phyloP scores from a whole-genome alignment of 2,797 vertebrate genomes.

The Discoglossus pictus region DNA sequence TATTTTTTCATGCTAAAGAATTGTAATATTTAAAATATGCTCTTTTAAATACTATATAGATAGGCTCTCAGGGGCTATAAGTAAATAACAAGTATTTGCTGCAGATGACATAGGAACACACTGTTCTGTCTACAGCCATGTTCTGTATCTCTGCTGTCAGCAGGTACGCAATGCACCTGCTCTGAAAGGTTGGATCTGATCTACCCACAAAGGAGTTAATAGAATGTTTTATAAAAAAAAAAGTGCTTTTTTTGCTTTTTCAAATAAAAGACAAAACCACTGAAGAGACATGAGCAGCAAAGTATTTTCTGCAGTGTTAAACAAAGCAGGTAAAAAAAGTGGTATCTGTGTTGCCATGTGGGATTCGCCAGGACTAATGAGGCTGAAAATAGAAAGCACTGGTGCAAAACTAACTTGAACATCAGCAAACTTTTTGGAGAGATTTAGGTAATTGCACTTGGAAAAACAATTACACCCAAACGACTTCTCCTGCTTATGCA shows the following conservation, averaged over 20 bases:
- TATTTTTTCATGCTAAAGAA: too few relatives aligned
- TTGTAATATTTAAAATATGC: too few relatives aligned
- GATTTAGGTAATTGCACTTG: background rate
- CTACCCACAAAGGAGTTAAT: background rate
- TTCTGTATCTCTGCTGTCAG: too few relatives aligned
- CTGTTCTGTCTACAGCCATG: too few relatives aligned
- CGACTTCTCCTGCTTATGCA: slow-evolving; percentile 10
- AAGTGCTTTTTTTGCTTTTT: slow-evolving; percentile 1
- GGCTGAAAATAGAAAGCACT: slow-evolving; percentile 49
- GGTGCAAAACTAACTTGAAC: slow-evolving; percentile 37
- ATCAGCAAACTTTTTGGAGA: slow-evolving; percentile 38
- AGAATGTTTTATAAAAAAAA: background rate
- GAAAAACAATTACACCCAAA: slow-evolving; percentile 23
- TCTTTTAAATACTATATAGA: too few relatives aligned
- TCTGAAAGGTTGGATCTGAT: background rate
- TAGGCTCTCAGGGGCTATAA: too few relatives aligned
- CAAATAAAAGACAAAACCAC: slow-evolving; percentile 12
- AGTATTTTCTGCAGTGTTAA: slow-evolving; percentile 18
- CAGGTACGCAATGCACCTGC: too few relatives aligned
- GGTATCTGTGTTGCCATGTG: slow-evolving; percentile 19
- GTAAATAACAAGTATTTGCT: too few relatives aligned
- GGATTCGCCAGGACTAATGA: slow-evolving; percentile 31
- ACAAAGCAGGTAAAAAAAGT: slow-evolving; percentile 5
- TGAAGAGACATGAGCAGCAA: slow-evolving; percentile 7
- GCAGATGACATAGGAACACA: too few relatives aligned